Evolutionary conservation across 2,888 invertebrate species (phyloP).

Genomic region (Eupithecia abbreviata): DNA sequence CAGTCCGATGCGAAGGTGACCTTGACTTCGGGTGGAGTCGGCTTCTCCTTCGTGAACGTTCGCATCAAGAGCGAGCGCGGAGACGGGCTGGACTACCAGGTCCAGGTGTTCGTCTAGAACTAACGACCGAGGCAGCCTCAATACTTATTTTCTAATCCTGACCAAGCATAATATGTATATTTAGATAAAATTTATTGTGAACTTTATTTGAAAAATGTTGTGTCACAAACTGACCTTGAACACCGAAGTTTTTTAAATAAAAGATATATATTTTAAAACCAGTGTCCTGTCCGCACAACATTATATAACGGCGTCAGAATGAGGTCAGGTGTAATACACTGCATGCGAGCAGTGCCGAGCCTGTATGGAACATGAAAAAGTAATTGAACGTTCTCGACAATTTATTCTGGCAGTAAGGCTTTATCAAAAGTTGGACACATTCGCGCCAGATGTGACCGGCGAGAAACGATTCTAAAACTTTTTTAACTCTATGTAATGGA

Average conservation of each 20-base stretch:
- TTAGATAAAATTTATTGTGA: neutral
- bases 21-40: constrained; percentile 71
- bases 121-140: neutral
- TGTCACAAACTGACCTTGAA: neutral
- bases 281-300: neutral
- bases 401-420: constrained; percentile 62
- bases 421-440: constrained; percentile 72
- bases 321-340: constrained; percentile 5
- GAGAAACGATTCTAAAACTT: constrained; percentile 54
- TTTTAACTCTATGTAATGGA: constrained; percentile 58
- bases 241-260: neutral
- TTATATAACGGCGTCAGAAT: neutral
- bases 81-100: constrained; percentile 60
- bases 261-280: neutral
- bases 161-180: neutral
- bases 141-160: neutral
- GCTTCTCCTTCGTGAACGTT: constrained; percentile 67
- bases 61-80: constrained; percentile 67
- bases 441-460: constrained; percentile 64
- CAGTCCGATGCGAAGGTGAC: constrained; percentile 56
- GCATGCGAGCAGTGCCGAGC: constrained; percentile 5
- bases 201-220: neutral
- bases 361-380: constrained; percentile 59
- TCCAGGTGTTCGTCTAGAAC: constrained; percentile 41
- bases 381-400: constrained; percentile 55